These are phyloP conservation scores for Lepidothrix coronata DNA, from an alignment of 2,113 vertebrate genomes.

Conservation along the genomic window DNA sequence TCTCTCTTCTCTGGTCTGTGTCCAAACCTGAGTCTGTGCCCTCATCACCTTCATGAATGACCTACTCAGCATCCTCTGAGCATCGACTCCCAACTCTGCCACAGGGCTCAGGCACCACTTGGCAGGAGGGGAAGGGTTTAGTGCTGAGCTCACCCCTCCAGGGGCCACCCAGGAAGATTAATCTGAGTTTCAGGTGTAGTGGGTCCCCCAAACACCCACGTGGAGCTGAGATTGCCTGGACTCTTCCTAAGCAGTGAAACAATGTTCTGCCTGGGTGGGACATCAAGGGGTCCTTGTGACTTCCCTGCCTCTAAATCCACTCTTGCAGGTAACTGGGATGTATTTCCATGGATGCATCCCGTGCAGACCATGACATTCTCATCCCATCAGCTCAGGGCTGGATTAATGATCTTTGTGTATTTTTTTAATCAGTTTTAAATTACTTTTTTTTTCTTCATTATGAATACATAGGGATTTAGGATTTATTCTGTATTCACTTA, in stretches of 20 bases:
- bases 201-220: neutral
- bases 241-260: neutral
- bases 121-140: neutral
- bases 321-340: neutral
- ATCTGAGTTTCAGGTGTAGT: neutral
- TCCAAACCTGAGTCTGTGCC: neutral
- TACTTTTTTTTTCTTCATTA: fast-evolving
- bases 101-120: neutral
- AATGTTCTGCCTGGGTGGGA: neutral
- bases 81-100: neutral
- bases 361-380: neutral
- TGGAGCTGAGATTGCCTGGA: neutral
- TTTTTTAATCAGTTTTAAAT: neutral
- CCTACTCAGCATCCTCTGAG: neutral
- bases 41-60: neutral
- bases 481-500: neutral
- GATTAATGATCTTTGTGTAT: neutral
- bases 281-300: neutral
- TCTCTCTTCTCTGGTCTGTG: neutral
- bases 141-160: neutral
- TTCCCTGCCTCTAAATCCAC: neutral
- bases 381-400: neutral
- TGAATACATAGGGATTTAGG: neutral
- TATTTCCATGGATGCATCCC: neutral
- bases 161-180: neutral